phyloP scores from a whole-genome alignment of 2,888 invertebrate species.

The Slavum lentiscoides region DNA sequence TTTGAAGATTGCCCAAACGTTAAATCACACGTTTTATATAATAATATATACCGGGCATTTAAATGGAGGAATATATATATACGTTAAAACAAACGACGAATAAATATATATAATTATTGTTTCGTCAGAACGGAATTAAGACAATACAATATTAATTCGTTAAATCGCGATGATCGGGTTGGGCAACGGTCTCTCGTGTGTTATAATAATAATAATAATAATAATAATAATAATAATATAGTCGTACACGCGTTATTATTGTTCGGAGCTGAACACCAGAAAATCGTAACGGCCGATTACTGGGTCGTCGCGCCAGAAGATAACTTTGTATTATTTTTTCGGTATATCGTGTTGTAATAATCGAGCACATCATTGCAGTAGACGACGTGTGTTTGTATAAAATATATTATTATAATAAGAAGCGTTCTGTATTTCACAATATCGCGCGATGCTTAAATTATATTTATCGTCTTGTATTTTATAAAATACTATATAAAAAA shows the following conservation, averaged over 20 bases:
- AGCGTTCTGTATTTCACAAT: no score
- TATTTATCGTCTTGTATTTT: no score
- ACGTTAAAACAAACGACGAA: slow-evolving; percentile 14
- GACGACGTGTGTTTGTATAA: no score
- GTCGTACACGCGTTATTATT: not conserved
- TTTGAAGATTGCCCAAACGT: slow-evolving; percentile 29
- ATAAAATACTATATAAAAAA: no score
- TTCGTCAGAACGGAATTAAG: slow-evolving; percentile 12
- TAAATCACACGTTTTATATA: slow-evolving; percentile 15
- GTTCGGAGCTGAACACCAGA: slow-evolving; percentile 11
- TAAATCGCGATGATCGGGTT: slow-evolving; percentile 9
- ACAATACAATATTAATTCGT: slow-evolving; percentile 14
- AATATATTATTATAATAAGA: no score
- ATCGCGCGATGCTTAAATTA: no score
- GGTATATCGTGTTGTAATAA: no score
- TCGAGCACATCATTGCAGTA: no score
- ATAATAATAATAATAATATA: no score
- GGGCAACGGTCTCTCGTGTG: not conserved
- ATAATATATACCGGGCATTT: not conserved
- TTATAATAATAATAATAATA: no score
- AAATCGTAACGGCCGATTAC: not conserved
- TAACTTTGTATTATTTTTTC: no score
- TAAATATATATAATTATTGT: not conserved
- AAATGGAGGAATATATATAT: not conserved
- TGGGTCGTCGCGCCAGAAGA: not conserved